Base-by-base conservation (phyloP, 2,888 invertebrate genomes). In the Chrysopilus asiliformis region DNA sequence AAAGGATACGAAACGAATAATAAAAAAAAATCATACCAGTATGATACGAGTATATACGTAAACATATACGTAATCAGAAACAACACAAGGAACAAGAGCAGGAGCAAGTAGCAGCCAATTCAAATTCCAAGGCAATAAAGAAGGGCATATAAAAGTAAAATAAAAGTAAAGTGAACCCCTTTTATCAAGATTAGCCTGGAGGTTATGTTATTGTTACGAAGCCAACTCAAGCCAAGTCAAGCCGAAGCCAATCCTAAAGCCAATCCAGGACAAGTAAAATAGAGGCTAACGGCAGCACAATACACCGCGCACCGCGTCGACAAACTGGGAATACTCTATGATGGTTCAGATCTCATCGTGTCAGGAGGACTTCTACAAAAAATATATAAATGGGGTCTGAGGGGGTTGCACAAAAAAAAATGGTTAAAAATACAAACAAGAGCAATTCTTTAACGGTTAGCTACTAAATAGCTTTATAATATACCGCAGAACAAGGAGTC, bases 401-500 rank as follows among this genome's bases (percentile, higher is more conserved):
- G n/a, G n/a, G n/a, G n/a, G n/a, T n/a, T n/a, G n/a, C n/a, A n/a
- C 24, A 24, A 24, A 12, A 13, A 13, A 26, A 26, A 26, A 26
- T 26, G 26, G 24, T 36, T 25, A 25, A 28, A 38, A 38, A 33
- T 25, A 33, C 38, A 38, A 38, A 38, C 38, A 38, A 29, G 34
- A 34, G 12, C 18, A 30, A 18, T 34, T 27, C 33, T 24, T 13
- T 24, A 22, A 34, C 34, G 30, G n/a, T 30, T 34, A 14, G 20
- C 10, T 16, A 16, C 35, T 34, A 39, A 39, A 39, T 39, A 34
- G 34, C 30, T 34, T 39, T 31, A 19, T 39, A 39, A 39, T 39
- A 39, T 31, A 34, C 39, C 34, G 22, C 39, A 34, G 31, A 39
- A 39, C 26, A 31, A 26, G 30, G 26, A 35, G 31, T 19, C 20